phyloP scores from a whole-genome alignment of 2,113 vertebrate species.

The Erythrocercus mccallii region DNA sequence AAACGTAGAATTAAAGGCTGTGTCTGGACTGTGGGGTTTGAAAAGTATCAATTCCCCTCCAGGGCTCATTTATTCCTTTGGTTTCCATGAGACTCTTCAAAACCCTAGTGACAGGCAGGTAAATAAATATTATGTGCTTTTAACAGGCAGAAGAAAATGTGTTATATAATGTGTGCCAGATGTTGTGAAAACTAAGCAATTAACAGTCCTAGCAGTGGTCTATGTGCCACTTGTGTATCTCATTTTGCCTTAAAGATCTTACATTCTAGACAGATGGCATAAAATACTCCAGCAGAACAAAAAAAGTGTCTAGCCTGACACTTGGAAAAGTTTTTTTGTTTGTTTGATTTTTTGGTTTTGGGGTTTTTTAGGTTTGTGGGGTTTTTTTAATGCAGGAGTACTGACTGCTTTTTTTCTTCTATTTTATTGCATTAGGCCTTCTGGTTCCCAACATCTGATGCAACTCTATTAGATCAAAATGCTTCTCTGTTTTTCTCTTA shows the following conservation, averaged over 20 bases:
- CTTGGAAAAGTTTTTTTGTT: background rate
- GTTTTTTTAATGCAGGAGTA: background rate
- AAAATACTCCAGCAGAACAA: background rate
- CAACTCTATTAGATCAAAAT: background rate
- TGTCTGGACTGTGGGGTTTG: background rate
- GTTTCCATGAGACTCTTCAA: background rate
- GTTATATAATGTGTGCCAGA: background rate
- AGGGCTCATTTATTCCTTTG: background rate
- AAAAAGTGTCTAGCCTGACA: background rate
- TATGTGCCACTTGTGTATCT: background rate
- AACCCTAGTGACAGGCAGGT: background rate
- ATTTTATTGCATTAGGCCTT: background rate
- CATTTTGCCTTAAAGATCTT: conserved; percentile 12
- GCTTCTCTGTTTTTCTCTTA: background rate
- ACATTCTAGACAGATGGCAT: conserved; percentile 1
- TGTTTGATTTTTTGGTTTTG: background rate
- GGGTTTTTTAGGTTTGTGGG: too few relatives aligned
- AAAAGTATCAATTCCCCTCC: background rate
- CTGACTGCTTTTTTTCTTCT: background rate
- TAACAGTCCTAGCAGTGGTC: background rate
- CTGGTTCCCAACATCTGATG: background rate
- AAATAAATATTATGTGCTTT: conserved; percentile 40
- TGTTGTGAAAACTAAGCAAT: conserved; percentile 23
- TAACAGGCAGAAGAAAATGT: background rate
- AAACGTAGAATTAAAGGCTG: background rate